Base-by-base conservation (phyloP, 1,140 invertebrate species). In the Chionoecetes opilio region DNA sequence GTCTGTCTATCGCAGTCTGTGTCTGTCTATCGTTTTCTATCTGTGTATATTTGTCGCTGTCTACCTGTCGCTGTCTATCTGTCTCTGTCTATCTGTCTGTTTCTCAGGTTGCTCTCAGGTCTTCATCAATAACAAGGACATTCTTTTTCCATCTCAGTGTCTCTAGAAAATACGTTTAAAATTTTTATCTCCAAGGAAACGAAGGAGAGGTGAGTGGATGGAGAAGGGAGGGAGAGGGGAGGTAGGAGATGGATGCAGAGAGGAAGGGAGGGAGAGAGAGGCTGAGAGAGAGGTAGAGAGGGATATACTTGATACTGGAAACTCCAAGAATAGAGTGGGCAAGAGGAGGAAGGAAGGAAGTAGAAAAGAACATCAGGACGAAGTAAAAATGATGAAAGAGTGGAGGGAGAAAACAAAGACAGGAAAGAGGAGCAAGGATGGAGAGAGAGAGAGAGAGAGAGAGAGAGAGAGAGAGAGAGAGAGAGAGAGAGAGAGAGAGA, bases 401-500 rank as follows among this genome's bases (percentile, higher is more conserved):
- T 11, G 21, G 63, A 21, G n/a, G 21, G 63, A 75, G 63, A 26
- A n/a, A 21, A 21, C 11, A 26, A 5, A 75, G 63, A 21, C 6
- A 26, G n/a, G 6, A 26, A 21, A n/a, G 63, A 5, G n/a, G n/a
- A 26, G n/a, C 3, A 8, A 75, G n/a, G 63, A 75, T 3, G 21
- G 6, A 75, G 21, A 21, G 26, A n/a, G n/a, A 17, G 63, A n/a
- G n/a, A 21, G n/a, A n/a, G 63, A 26, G 8, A 3, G 63, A 75
- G 63, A 75, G 63, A 75, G 63, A 75, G 63, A 75, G 63, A 75
- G 63, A 75, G 63, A 75, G 63, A 75, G 63, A 75, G n/a, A 75
- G 46, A 53, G 46, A 53, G 46, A 53, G 46, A 53, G 46, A 53
- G 46, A 53, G 46, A 53, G 46, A 53, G 46, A 53, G 46, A 53